Evolutionary conservation across 2,888 invertebrate species (phyloP).

Genomic region (Escarpia spicata): DNA sequence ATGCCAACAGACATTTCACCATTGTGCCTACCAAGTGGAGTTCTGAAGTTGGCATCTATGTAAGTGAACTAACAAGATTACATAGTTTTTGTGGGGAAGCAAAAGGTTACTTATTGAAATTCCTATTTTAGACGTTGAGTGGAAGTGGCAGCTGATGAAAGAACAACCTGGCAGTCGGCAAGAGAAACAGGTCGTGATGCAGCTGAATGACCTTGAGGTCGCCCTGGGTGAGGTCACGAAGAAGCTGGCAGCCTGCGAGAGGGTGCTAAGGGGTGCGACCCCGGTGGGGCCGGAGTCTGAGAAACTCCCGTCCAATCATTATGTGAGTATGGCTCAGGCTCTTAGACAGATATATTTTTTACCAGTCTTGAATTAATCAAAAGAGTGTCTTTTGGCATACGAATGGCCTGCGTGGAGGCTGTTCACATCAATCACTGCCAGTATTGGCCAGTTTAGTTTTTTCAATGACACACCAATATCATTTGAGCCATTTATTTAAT

Average conservation of each 20-base stretch:
- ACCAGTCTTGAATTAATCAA: too few relatives aligned
- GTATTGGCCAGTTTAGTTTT: too few relatives aligned
- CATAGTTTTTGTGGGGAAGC: background rate
- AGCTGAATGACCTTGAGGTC: conserved; percentile 53
- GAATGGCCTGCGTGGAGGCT: too few relatives aligned
- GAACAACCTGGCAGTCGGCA: background rate
- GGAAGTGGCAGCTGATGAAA: background rate
- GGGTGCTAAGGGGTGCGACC: conserved; percentile 86
- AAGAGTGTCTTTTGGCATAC: too few relatives aligned
- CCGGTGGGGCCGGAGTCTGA: conserved; percentile 81
- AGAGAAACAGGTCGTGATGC: conserved; percentile 41
- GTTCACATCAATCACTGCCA: too few relatives aligned
- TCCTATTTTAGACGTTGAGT: background rate
- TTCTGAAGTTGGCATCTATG: background rate
- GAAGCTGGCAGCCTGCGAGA: conserved; percentile 86
- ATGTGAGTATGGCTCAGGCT: background rate
- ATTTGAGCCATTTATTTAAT: too few relatives aligned
- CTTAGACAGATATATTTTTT: too few relatives aligned
- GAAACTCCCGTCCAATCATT: conserved; percentile 22
- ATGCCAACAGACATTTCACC: too few relatives aligned
- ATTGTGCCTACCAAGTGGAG: too few relatives aligned
- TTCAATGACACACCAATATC: too few relatives aligned
- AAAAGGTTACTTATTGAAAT: background rate
- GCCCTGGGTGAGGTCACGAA: conserved; percentile 77
- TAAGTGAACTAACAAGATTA: background rate